These are phyloP conservation scores for Diadegma fenestrale DNA, from an alignment of 2,888 invertebrate genomes.

Conservation along the genomic window DNA sequence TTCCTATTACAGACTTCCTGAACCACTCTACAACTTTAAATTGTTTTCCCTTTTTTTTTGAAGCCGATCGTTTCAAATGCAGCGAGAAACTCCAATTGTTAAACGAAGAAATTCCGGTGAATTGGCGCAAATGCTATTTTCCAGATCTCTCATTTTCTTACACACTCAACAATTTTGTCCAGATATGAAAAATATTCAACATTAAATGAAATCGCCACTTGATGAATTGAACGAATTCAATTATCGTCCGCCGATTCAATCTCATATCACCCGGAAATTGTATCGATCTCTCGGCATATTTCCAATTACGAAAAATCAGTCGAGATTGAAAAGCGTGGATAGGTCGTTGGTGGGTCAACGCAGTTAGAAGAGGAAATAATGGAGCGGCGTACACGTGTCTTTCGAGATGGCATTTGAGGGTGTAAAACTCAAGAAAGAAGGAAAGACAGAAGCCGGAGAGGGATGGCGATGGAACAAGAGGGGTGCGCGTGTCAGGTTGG, in stretches of 20 bases:
- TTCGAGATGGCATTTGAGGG: not conserved
- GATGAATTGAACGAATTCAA: not conserved
- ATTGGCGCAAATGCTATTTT: not conserved
- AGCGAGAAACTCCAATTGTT: not conserved
- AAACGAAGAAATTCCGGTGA: not conserved
- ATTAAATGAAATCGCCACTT: not conserved
- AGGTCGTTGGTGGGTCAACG: constrained; percentile 3
- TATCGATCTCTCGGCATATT: not conserved
- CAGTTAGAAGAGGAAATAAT: constrained; percentile 27
- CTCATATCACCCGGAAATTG: not conserved
- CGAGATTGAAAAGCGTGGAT: not conserved
- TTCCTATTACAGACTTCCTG: not conserved
- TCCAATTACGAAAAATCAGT: not conserved
- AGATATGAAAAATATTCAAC: not conserved
- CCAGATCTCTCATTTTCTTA: not conserved
- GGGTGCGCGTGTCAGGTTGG: constrained; percentile 50
- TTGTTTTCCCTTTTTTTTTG: not conserved
- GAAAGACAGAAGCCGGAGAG: constrained; percentile 51
- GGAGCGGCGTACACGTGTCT: constrained; percentile 33
- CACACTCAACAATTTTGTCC: not conserved
- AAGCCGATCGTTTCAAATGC: not conserved
- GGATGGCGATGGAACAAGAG: constrained; percentile 50
- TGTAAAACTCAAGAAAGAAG: constrained; percentile 39
- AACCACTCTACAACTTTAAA: not conserved
- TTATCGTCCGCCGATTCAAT: not conserved